Evolutionary conservation across 1,140 invertebrate species (phyloP).

Genomic region (Centruroides vittatus): DNA sequence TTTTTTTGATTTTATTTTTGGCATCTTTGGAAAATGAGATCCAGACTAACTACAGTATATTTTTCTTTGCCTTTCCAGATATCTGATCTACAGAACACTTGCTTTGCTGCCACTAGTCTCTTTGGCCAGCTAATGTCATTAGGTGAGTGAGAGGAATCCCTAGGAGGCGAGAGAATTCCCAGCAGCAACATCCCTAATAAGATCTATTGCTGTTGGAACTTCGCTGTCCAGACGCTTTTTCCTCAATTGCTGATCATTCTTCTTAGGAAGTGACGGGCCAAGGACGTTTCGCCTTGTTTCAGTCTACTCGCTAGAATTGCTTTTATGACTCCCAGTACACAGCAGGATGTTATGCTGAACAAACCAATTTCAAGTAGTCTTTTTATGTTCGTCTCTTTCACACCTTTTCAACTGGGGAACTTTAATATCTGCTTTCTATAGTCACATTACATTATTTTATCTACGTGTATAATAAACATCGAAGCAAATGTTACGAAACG

Average conservation of each 20-base stretch:
- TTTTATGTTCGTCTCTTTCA: too few relatives aligned
- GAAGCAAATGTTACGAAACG: too few relatives aligned
- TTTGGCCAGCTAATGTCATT: constrained; percentile 7
- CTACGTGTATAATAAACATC: too few relatives aligned
- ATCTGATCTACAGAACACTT: background rate
- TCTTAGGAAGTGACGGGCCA: background rate
- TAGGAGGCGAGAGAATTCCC: constrained; percentile 8
- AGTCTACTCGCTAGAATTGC: too few relatives aligned
- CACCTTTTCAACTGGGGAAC: too few relatives aligned
- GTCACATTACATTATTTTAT: too few relatives aligned
- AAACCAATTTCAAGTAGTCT: too few relatives aligned
- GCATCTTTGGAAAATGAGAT: constrained; percentile 1
- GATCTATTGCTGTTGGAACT: constrained; percentile 4
- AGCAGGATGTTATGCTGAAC: too few relatives aligned
- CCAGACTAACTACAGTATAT: constrained; percentile 1
- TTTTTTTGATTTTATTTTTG: background rate
- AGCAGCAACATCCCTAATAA: constrained; percentile 8
- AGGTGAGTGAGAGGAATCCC: constrained; percentile 10
- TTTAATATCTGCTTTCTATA: too few relatives aligned
- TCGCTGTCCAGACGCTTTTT: background rate
- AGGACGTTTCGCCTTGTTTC: too few relatives aligned
- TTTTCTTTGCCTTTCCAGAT: background rate
- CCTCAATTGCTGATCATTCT: constrained; percentile 6
- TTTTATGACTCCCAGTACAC: too few relatives aligned
- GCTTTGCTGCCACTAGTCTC: constrained; percentile 3